Conservation (phyloP, 2,113 vertebrate genomes). For the Leptodactylus fuscus region DNA sequence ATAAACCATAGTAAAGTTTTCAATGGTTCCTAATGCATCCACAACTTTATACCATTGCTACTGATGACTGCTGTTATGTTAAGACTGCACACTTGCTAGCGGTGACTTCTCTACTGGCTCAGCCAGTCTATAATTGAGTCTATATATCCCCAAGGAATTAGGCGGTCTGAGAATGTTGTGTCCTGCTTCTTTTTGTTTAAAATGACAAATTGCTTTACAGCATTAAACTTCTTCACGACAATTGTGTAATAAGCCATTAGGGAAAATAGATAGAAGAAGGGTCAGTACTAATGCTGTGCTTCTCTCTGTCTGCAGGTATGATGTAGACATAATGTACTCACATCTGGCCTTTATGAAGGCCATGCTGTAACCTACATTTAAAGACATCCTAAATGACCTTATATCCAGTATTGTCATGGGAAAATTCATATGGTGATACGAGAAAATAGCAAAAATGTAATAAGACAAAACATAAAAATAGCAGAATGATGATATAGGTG, state of each 20-base stretch:
- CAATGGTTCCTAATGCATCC: too few species aligned
- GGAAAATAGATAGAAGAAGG: not conserved
- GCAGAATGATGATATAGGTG: not conserved
- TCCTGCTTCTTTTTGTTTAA: not conserved
- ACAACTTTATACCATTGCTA: not conserved
- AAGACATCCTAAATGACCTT: not conserved
- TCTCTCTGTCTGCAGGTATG: not conserved
- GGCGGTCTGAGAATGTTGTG: not conserved
- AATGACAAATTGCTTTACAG: not conserved
- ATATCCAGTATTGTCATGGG: not conserved
- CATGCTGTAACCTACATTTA: not conserved
- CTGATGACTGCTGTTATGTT: not conserved
- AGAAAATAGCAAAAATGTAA: not conserved
- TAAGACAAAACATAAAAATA: not conserved
- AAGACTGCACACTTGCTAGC: not conserved
- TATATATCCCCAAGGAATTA: not conserved
- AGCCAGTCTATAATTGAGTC: not conserved
- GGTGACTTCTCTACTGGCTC: not conserved
- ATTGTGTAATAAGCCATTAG: slow-evolving; percentile 1
- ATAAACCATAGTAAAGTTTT: too few species aligned
- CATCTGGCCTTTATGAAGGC: not conserved
- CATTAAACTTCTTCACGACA: not conserved
- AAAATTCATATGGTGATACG: not conserved
- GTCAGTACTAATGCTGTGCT: not conserved
- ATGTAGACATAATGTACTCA: not conserved